These are phyloP conservation scores for Theodoxus fluviatilis DNA, from an alignment of 2,888 invertebrate species.

Conservation along the genomic window DNA sequence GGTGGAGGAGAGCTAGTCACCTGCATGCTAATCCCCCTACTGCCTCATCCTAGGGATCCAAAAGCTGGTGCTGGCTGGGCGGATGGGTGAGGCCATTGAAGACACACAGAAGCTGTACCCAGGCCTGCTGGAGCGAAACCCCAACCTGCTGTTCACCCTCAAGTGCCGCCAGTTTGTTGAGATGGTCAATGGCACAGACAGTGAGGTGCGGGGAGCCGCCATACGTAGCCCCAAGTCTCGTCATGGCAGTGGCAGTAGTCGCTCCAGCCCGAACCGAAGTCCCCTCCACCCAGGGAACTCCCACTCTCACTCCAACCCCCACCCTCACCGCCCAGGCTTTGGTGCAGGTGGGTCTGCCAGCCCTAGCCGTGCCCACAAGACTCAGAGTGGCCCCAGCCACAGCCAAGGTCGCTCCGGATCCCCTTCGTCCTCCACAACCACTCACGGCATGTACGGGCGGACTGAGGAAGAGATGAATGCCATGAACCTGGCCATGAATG, in stretches of 20 bases:
- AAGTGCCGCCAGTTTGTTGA: slow-evolving; percentile 99
- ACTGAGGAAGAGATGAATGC: slow-evolving; percentile 57
- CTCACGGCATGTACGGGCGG: slow-evolving; percentile 36
- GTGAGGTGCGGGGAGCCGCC: slow-evolving; percentile 71
- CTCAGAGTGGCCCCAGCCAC: slow-evolving; percentile 32
- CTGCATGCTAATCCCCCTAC: too few relatives aligned
- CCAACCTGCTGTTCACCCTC: slow-evolving; percentile 90
- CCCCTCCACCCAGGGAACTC: slow-evolving; percentile 45
- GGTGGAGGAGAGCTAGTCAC: too few relatives aligned
- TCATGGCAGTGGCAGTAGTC: slow-evolving; percentile 52
- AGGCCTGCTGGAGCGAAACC: slow-evolving; percentile 88
- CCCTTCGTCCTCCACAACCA: slow-evolving; percentile 24
- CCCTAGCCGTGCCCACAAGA: slow-evolving; percentile 29
- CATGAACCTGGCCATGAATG: slow-evolving; percentile 52
- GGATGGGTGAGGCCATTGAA: slow-evolving; percentile 95
- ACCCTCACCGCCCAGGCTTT: slow-evolving; percentile 28
- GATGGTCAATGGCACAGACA: slow-evolving; percentile 76
- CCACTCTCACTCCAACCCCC: slow-evolving; percentile 30
- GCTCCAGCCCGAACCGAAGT: slow-evolving; percentile 62
- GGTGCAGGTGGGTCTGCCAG: too few relatives aligned
- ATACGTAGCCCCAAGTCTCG: slow-evolving; percentile 56
- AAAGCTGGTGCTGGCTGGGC: slow-evolving; percentile 87
- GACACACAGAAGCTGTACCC: slow-evolving; percentile 88
- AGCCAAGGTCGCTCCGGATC: slow-evolving; percentile 27
- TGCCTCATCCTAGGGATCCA: too few relatives aligned